Conservation (phyloP, 2,113 vertebrate genomes). For the Machaerirhynchus nigripectus region DNA sequence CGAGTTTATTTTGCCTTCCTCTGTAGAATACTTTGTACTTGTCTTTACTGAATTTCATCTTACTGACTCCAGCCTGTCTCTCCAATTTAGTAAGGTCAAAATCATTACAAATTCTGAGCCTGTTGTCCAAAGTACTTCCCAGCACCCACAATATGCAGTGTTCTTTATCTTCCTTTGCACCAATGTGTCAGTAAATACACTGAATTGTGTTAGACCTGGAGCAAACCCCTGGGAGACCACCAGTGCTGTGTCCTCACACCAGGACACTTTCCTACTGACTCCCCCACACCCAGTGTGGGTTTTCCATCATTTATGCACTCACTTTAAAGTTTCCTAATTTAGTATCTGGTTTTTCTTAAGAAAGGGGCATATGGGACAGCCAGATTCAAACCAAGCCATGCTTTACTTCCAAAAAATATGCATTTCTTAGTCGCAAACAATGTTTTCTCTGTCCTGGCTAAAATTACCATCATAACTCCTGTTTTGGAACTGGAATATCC, state of each 20-base stretch:
- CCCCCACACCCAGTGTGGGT: rapidly evolving
- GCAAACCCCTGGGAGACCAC: not conserved
- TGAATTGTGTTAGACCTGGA: not conserved
- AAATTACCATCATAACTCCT: not conserved
- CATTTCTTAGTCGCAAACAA: not conserved
- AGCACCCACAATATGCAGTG: not conserved
- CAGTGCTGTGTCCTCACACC: not conserved
- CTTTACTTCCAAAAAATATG: not conserved
- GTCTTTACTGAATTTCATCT: not conserved
- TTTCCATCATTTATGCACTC: not conserved
- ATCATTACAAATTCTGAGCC: not conserved
- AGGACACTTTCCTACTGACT: not conserved
- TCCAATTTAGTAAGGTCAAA: not conserved
- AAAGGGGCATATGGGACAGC: not conserved
- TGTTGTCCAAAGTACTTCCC: not conserved
- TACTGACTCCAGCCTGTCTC: not conserved
- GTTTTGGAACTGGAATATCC: not conserved
- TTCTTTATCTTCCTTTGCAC: not conserved
- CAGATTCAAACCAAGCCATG: not conserved
- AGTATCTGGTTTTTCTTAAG: not conserved
- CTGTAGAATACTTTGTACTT: not conserved
- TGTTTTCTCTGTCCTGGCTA: not conserved
- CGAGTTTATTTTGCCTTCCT: not conserved
- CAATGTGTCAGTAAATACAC: not conserved
- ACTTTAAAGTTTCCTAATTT: not conserved